Conservation (phyloP, 2,888 invertebrate species). For the Hirtodrosophila confusa region DNA sequence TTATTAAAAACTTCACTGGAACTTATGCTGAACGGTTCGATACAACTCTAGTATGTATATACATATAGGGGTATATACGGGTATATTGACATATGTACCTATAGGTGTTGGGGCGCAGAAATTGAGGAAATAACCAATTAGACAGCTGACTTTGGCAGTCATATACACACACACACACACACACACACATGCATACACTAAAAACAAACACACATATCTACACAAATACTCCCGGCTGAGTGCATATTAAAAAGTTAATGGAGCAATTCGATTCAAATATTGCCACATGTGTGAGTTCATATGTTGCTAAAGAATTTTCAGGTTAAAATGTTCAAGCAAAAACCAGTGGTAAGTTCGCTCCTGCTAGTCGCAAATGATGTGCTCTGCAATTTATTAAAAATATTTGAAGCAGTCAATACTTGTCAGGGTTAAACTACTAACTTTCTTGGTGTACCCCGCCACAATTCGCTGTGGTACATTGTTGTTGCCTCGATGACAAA, state of each 20-base stretch:
- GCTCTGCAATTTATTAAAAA: constrained; percentile 8
- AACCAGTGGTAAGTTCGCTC: not conserved
- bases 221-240: constrained; percentile 9
- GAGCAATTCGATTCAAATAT: constrained; percentile 32
- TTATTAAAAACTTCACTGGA: too few relatives aligned
- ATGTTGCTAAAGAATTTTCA: constrained; percentile 9
- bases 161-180: not conserved
- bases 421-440: too few relatives aligned
- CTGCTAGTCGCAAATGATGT: constrained; percentile 3
- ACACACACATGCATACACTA: not conserved
- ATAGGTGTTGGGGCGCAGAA: constrained; percentile 26
- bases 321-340: constrained; percentile 7
- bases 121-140: constrained; percentile 61
- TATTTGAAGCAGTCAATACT: not conserved
- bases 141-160: constrained; percentile 21
- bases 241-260: constrained; percentile 47
- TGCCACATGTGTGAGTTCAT: constrained; percentile 3
- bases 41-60: not conserved
- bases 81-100: not conserved
- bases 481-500: too few relatives aligned
- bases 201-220: not conserved
- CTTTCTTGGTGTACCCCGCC: too few relatives aligned
- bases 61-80: not conserved
- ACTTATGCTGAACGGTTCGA: too few relatives aligned
- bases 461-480: too few relatives aligned